Evolutionary conservation across 2,797 vertebrate species (phyloP), one percentile per base, ranked within the genome.

Genomic region (Myiothlypis coronata): DNA sequence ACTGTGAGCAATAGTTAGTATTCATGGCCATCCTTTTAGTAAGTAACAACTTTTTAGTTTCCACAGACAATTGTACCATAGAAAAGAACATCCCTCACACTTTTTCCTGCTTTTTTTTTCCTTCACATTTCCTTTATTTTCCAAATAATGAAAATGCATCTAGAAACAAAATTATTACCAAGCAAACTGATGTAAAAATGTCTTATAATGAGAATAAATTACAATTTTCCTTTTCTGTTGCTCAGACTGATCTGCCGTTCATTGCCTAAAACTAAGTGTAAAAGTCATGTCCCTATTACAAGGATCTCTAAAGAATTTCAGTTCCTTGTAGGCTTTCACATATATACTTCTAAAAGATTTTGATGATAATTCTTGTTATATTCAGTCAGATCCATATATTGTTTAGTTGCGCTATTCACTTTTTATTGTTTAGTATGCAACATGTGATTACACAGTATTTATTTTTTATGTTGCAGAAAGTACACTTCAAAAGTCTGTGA

Each of bases 1-100:
- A 3, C 53, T 53, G 22, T 32, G 64, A 84, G 24, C 6, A 6
- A 65, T 94, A 78, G 37, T 96, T 96, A 91, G 74, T 96, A 96
- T 97, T 97, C 89, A 85, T 70, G 37, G 65, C 79, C 70, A 92
- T 57, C 67, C 67, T 95, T 94, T 76, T 67, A 83, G 87, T 72
- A 60, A 95, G 71, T 91, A 82, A 50, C 85, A 95, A 88, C 27
- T 83, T 96, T 71, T 92, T 96, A 11, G 52, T 71, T 95, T 82
- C 74, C 61, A 46, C 56, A 94, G 74, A 84, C 64, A 50, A 71
- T 13, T 70, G 61, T 55, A 41, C 32, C 9, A 13, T 69, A 69
- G 69, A 96, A 95, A 95, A 86, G 59, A 87, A 26, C 2, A 3
- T 85, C 43, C 27, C 19, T 91, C 17, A 37, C 12, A 21, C 7